phyloP scores from a whole-genome alignment of 2,797 vertebrate species.

The Protosalanx chinensis region DNA sequence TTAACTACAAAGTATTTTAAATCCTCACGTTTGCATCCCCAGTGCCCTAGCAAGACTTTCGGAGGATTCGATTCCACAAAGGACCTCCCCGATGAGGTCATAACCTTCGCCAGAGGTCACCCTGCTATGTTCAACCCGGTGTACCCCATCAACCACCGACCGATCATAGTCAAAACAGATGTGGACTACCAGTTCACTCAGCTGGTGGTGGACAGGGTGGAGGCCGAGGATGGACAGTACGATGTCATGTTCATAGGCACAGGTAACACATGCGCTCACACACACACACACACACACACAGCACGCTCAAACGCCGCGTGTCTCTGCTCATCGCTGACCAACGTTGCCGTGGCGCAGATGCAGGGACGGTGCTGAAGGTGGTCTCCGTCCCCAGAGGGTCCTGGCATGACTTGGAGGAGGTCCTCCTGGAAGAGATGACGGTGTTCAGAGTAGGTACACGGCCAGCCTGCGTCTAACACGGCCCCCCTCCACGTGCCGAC shows the following conservation, averaged over 20 bases:
- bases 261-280: constrained; percentile 68
- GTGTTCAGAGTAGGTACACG: constrained; percentile 82
- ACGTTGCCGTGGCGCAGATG: constrained; percentile 71
- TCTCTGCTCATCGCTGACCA: background rate
- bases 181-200: constrained; percentile 98
- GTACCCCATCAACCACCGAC: constrained; percentile 89
- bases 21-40: background rate
- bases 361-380: constrained; percentile 94
- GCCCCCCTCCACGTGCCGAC: constrained; percentile 4
- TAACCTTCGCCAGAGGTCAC: constrained; percentile 94
- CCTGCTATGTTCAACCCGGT: constrained; percentile 96
- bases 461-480: background rate
- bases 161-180: constrained; percentile 94
- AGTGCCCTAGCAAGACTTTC: constrained; percentile 99
- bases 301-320: background rate
- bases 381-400: constrained; percentile 95
- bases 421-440: constrained; percentile 95
- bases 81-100: constrained; percentile 96
- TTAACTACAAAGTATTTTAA: background rate
- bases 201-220: constrained; percentile 95
- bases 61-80: constrained; percentile 98
- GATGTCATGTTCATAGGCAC: constrained; percentile 99
- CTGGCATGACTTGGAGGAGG: constrained; percentile 98
- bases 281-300: background rate
- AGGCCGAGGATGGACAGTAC: constrained; percentile 96